Conservation (phyloP, 2,797 vertebrate genomes). For the Chelidonichthys spinosus region DNA sequence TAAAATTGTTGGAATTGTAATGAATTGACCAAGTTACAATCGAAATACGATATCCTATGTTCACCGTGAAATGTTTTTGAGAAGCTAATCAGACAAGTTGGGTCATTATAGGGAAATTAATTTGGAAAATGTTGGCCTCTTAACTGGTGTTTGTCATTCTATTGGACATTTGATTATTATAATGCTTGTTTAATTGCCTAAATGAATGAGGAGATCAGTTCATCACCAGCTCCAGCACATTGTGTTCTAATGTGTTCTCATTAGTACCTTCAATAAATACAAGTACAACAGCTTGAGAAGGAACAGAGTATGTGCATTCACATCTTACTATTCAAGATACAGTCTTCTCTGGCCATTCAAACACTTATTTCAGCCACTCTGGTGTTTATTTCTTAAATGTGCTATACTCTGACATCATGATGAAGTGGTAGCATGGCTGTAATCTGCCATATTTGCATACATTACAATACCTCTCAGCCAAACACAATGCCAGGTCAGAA, state of each 20-base stretch:
- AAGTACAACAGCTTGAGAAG: conserved; percentile 22
- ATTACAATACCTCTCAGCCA: conserved; percentile 3
- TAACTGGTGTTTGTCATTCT: background rate
- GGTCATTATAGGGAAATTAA: background rate
- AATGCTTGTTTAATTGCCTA: conserved; percentile 7
- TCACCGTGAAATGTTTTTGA: background rate
- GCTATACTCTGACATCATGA: too few relatives aligned
- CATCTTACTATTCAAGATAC: background rate
- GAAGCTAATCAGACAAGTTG: background rate
- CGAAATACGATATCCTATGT: background rate
- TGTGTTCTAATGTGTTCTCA: conserved; percentile 21
- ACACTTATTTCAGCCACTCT: background rate
- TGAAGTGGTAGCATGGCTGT: too few relatives aligned
- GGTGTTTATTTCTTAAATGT: too few relatives aligned
- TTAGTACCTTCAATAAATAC: conserved; percentile 13
- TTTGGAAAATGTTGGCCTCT: background rate
- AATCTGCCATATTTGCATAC: conserved; percentile 3
- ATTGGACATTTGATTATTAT: conserved; percentile 9
- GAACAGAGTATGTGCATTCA: background rate
- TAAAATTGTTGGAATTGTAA: background rate
- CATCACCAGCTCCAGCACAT: conserved; percentile 3
- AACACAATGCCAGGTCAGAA: background rate
- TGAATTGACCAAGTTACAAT: background rate
- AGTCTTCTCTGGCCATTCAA: background rate
- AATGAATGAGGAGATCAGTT: conserved; percentile 21